Conservation (phyloP, 2,113 vertebrate species). For the Aphelocoma coerulescens region DNA sequence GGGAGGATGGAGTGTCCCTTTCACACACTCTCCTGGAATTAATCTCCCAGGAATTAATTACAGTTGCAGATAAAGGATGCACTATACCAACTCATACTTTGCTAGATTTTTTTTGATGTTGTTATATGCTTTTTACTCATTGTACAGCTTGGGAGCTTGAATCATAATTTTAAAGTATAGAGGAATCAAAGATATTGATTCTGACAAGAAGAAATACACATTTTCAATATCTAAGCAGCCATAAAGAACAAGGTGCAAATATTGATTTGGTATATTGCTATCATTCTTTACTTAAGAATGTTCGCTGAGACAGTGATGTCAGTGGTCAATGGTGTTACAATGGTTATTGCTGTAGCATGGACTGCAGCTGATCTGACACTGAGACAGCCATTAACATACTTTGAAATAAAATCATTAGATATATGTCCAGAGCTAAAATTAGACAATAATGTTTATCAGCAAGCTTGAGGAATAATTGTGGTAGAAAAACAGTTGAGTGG, state of each 20-base stretch:
- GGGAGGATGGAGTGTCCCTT: neutral
- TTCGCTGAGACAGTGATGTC: neutral
- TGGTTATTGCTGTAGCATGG: neutral
- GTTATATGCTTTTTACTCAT: neutral
- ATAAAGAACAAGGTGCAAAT: neutral
- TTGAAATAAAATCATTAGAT: constrained; percentile 21
- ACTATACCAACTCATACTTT: neutral
- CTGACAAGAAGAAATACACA: neutral
- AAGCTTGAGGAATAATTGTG: neutral
- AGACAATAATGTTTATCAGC: neutral
- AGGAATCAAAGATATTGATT: neutral
- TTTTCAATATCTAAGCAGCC: constrained; percentile 14
- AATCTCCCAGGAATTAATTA: neutral
- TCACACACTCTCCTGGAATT: neutral
- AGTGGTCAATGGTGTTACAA: neutral
- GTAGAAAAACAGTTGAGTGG: neutral
- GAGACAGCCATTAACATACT: constrained; percentile 1
- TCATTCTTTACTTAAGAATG: constrained; percentile 30
- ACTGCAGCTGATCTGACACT: neutral
- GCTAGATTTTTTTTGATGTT: neutral
- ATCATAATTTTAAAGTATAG: neutral
- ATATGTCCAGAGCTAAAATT: neutral
- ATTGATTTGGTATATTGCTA: constrained; percentile 37
- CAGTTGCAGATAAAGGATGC: neutral
- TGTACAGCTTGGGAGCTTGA: neutral